Base-by-base conservation (phyloP, 2,888 invertebrate genomes). In the Idaea dimidiata region DNA sequence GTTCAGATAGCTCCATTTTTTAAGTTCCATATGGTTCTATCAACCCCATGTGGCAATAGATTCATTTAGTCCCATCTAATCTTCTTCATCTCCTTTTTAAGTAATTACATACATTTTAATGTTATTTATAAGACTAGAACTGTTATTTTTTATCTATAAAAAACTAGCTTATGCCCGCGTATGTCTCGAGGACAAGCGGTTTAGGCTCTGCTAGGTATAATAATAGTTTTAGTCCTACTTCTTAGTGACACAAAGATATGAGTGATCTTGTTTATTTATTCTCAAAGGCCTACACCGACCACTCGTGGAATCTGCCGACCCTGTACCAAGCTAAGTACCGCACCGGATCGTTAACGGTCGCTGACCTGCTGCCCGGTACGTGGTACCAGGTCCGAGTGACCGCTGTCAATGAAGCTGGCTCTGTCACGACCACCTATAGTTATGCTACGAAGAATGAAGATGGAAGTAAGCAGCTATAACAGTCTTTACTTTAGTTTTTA, bases 401-500 rank as follows among this genome's bases (percentile, higher is more conserved):
- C 0, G 95, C 95, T 0, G 89, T 92, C 68, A 95, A 94, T 73
- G 95, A 95, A 64, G 95, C 95, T 1, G 95, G 95, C 0, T 89
- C 92, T 16, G 93, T 94, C 0, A 91, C 92, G 31, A 93, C 93
- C 6, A 83, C 91, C 0, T 94, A 94, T 66, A 89, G 81, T 61
- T 94, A 94, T 68, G 94, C 94, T 2, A 95, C 95, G 0, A 93
- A 94, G 60, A 94, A 94, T 17, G 88, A 88, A 64, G 93, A 93
- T 70, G 95, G 95, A 66, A 94, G 95, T 94, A 76, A 89, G 89
- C 85, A 14, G 8, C 14, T 8, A 32, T 17, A 58, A 10, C 14
- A 55, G 14, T 5, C 1, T n/a, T 55, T 10, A 17, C 16, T 43
- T 54, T n/a, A 43, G 16, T 6, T 57, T 31, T n/a, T n/a, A n/a